Conservation (phyloP, 1,140 invertebrate species). For the Tribolium castaneum region DNA sequence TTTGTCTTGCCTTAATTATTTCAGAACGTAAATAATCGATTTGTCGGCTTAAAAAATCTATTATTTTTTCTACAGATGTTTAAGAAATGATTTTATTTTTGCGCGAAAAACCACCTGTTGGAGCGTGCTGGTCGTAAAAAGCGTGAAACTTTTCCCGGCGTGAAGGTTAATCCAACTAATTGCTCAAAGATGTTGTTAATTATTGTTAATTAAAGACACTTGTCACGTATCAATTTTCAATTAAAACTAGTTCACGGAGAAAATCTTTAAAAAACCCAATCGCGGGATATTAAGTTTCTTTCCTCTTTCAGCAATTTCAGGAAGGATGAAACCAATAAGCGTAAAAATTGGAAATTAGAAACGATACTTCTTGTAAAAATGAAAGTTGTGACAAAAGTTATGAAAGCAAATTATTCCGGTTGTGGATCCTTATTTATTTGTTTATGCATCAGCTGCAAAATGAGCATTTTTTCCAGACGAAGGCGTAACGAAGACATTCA, state of each 20-base stretch:
- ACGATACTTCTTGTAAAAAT: slow-evolving; percentile 3
- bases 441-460: background rate
- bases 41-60: too few species aligned
- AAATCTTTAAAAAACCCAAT: background rate
- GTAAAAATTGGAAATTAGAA: slow-evolving; percentile 14
- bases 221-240: too few species aligned
- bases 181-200: too few species aligned
- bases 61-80: too few species aligned
- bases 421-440: background rate
- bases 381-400: slow-evolving; percentile 19
- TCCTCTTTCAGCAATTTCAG: background rate
- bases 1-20: too few species aligned
- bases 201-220: too few species aligned
- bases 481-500: slow-evolving; percentile 89
- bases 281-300: background rate
- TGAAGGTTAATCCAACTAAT: too few species aligned
- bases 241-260: background rate
- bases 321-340: background rate
- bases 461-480: slow-evolving; percentile 74
- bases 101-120: too few species aligned
- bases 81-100: too few species aligned
- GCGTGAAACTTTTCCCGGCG: too few species aligned
- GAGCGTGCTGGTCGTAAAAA: too few species aligned
- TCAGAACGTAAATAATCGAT: too few species aligned
- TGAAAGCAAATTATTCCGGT: slow-evolving; percentile 20